Conservation (phyloP, 2,888 invertebrate genomes). For the Pandemis cinnamomeana region DNA sequence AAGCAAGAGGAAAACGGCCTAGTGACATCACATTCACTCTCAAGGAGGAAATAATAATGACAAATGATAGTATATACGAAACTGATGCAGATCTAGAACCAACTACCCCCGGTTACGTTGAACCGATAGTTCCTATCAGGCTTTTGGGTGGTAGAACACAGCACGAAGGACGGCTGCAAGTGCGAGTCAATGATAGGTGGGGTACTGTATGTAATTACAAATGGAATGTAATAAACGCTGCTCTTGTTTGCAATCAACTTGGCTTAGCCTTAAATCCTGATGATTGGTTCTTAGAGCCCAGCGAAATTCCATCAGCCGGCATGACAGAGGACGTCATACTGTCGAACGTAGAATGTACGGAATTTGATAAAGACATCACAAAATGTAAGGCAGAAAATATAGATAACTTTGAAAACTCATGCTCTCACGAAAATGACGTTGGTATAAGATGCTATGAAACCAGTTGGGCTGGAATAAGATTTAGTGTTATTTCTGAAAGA, state of each 20-base stretch:
- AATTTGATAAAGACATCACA: slow-evolving; percentile 95
- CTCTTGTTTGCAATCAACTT: slow-evolving; percentile 97
- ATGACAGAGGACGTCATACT: slow-evolving; percentile 90
- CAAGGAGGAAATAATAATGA: slow-evolving; percentile 89
- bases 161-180: slow-evolving; percentile 94
- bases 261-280: slow-evolving; percentile 96
- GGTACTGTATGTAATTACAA: slow-evolving; percentile 99
- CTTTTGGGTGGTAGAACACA: slow-evolving; percentile 92
- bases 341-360: slow-evolving; percentile 95
- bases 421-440: slow-evolving; percentile 94
- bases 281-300: slow-evolving; percentile 94
- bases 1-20: slow-evolving; percentile 91
- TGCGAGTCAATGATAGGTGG: slow-evolving; percentile 94
- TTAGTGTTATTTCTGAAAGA: slow-evolving; percentile 94
- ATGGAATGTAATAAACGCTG: slow-evolving; percentile 96
- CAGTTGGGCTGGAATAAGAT: slow-evolving; percentile 97
- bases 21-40: slow-evolving; percentile 92
- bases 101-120: slow-evolving; percentile 85
- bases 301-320: slow-evolving; percentile 91
- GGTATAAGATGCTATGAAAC: slow-evolving; percentile 95
- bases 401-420: slow-evolving; percentile 94
- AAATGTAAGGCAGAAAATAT: slow-evolving; percentile 92
- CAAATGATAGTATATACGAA: slow-evolving; percentile 86
- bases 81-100: slow-evolving; percentile 84
- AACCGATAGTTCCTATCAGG: slow-evolving; percentile 88